These are phyloP conservation scores for Periophthalmus modestus DNA, from an alignment of 2,113 vertebrate species.

Conservation along the genomic window DNA sequence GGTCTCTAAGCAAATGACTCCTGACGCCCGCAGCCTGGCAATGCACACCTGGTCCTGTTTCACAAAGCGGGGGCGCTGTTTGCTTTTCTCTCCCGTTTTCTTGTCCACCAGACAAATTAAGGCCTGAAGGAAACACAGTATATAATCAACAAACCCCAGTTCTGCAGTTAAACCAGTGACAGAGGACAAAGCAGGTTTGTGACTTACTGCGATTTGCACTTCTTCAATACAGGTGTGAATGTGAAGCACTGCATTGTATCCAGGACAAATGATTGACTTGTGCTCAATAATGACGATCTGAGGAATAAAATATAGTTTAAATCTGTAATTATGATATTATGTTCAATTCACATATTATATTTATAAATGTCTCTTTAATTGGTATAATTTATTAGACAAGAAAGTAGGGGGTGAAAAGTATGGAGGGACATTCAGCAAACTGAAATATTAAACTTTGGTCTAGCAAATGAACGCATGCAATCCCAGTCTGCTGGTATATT, in stretches of 20 bases:
- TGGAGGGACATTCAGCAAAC: no score
- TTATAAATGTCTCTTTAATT: no score
- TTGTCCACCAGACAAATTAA: constrained; percentile 99
- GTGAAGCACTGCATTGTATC: constrained; percentile 98
- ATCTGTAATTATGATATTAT: no score
- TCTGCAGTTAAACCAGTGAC: no score
- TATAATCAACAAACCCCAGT: not conserved
- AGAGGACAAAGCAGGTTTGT: not conserved
- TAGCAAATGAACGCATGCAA: no score
- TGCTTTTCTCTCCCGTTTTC: constrained; percentile 98
- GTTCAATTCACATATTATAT: no score
- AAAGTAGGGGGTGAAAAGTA: no score
- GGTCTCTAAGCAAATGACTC: constrained; percentile 98
- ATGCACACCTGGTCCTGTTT: constrained; percentile 99
- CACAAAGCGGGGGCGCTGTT: constrained; percentile 96
- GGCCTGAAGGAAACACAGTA: constrained; percentile 76
- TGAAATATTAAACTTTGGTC: no score
- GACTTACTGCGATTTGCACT: constrained; percentile 96
- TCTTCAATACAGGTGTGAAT: constrained; percentile 99
- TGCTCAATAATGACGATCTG: constrained; percentile 99
- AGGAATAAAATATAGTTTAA: constrained; percentile 19
- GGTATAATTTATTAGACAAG: no score
- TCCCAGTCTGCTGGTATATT: no score
- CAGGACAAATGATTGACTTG: constrained; percentile 99
- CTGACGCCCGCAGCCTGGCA: constrained; percentile 91